Base-by-base conservation (phyloP, 2,113 vertebrate genomes). In the Columbina picui region DNA sequence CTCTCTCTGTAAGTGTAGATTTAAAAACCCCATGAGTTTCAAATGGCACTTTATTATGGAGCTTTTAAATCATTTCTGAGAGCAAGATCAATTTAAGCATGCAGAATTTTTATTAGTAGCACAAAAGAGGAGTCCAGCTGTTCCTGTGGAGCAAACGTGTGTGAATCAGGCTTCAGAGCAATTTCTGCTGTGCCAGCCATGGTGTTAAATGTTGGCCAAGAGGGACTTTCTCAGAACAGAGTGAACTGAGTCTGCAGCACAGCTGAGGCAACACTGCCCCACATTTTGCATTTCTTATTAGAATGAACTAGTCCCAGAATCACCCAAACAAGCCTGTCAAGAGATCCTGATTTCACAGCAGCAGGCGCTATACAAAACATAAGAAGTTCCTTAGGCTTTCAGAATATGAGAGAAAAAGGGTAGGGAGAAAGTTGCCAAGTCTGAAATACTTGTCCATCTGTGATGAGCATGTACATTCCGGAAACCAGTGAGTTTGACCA, bases 51-150 rank as follows among this genome's bases (percentile, higher is more conserved):
- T 98, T 97, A 96, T 97, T 92, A 81, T 94, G 90, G 94, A 97
- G 93, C 87, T 89, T 96, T 96, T 97, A 97, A 98, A 97, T 97
- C 11, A 96, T 96, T 94, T 94, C 71, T 83, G 89, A 94, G 92
- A 90, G 76, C 85, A 85, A 69, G 78, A 94, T 85, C 93, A 84
- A 94, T 89, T 95, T 89, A 94, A 96, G 78, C 93, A 90, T 65
- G 94, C 88, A 91, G 85, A 61, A 88, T 71, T 95, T 95, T 96
- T 96, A 83, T 94, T 95, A 94, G 95, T 49, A 92, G 82, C 74
- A 73, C 80, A 83, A 90, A 96, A 96, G 91, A 59, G 90, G 93
- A 95, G 56, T 64, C 77, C 93, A 94, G 82, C 90, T 87, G 94
- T 93, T 96, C 83, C 73, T 81, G 22, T 21, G 38, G 38, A 95